phyloP scores from a whole-genome alignment of 1,140 invertebrate species.

The Drosophila varians region DNA sequence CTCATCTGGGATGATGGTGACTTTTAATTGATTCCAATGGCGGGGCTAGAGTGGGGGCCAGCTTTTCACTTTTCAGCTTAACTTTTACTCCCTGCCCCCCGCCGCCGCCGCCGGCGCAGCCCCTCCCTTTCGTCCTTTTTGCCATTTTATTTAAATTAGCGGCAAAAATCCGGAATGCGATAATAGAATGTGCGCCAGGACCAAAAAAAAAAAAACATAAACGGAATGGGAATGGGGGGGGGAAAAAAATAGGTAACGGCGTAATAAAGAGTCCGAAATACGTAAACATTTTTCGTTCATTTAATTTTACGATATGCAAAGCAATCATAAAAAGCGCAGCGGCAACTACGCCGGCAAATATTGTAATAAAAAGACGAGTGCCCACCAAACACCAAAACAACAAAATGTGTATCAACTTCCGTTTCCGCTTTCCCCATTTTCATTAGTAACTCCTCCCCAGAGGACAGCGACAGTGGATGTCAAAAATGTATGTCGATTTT shows the following conservation, averaged over 20 bases:
- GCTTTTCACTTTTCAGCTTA: conserved; percentile 1
- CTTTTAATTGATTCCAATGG: conserved; percentile 34
- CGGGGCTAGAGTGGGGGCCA: too few relatives aligned
- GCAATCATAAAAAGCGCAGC: conserved; percentile 63
- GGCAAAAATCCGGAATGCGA: neutral
- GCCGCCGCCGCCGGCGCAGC: too few relatives aligned
- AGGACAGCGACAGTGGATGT: conserved; percentile 35
- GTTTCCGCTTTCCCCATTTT: conserved; percentile 43
- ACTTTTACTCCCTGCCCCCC: neutral
- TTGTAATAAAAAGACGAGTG: conserved; percentile 63
- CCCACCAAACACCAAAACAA: conserved; percentile 54
- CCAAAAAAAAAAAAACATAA: neutral
- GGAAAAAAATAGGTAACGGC: neutral
- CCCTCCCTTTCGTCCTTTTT: neutral
- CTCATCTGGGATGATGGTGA: conserved; percentile 7
- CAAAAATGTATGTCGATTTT: neutral
- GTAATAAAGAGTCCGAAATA: conserved; percentile 27
- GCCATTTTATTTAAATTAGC: conserved; percentile 4
- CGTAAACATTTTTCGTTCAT: conserved; percentile 61
- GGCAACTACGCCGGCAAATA: conserved; percentile 54
- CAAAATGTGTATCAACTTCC: conserved; percentile 63
- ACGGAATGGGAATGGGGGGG: too few relatives aligned
- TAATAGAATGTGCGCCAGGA: conserved; percentile 14
- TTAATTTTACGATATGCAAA: conserved; percentile 71
- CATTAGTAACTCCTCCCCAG: conserved; percentile 13